phyloP scores from a whole-genome alignment of 92 coral and sea anemone species.

The Nematostella vectensis region DNA sequence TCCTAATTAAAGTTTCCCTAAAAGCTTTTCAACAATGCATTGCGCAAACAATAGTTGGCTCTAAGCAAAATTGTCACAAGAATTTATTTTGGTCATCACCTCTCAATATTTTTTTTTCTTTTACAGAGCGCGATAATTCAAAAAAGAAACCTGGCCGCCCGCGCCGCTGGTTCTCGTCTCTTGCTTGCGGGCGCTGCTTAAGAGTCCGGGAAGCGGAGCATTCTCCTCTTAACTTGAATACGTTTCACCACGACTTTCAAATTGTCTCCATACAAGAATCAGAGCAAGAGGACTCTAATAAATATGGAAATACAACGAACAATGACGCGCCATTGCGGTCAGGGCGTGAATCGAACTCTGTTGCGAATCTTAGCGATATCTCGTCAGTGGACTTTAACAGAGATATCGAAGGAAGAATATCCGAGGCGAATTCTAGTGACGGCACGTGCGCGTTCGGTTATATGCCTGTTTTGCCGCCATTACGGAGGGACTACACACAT shows the following conservation, averaged over 20 bases:
- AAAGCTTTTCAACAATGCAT: too few relatives aligned
- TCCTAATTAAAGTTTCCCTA: too few relatives aligned
- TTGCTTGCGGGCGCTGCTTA: constrained; percentile 70
- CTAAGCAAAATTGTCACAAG: too few relatives aligned
- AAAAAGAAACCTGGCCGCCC: constrained; percentile 64
- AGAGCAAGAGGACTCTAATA: constrained; percentile 8
- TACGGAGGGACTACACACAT: constrained; percentile 52
- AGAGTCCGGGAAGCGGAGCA: constrained; percentile 28
- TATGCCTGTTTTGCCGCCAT: constrained; percentile 41
- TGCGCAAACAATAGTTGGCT: too few relatives aligned
- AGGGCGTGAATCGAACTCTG: neutral
- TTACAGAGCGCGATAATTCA: constrained; percentile 55
- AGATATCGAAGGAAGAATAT: neutral
- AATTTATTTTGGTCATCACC: too few relatives aligned
- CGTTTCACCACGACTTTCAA: constrained; percentile 37
- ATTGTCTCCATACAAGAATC: constrained; percentile 4
- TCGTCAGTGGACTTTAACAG: neutral
- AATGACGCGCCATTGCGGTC: neutral
- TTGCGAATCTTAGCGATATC: constrained; percentile 3
- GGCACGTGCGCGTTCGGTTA: constrained; percentile 1
- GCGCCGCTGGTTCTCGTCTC: constrained; percentile 55
- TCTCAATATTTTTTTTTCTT: too few relatives aligned
- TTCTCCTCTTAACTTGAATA: constrained; percentile 29
- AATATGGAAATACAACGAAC: neutral
- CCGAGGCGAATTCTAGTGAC: neutral